Evolutionary conservation across 92 coral and sea anemone genomes (phyloP).

Genomic region (Isaurus tuberculatus): DNA sequence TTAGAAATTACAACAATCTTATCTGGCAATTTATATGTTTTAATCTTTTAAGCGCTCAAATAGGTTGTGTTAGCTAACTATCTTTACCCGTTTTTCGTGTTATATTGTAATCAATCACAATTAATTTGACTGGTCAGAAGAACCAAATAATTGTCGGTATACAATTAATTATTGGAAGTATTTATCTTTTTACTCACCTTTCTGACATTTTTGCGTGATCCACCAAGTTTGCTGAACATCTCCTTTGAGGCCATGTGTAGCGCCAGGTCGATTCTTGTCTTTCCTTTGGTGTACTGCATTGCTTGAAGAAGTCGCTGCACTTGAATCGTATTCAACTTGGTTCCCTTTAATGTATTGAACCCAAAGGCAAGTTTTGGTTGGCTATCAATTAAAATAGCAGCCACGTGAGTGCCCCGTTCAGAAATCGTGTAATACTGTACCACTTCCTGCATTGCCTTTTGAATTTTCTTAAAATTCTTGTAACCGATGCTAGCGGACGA

Average conservation of each 20-base stretch:
- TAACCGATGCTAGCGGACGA: constrained; percentile 79
- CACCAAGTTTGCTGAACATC: constrained; percentile 66
- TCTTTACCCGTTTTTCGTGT: too few relatives aligned
- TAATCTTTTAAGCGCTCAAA: too few relatives aligned
- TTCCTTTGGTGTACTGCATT: constrained; percentile 70
- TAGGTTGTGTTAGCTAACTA: too few relatives aligned
- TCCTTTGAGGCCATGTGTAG: constrained; percentile 76
- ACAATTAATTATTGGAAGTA: too few relatives aligned
- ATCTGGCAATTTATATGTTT: too few relatives aligned
- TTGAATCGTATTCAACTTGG: constrained; percentile 59
- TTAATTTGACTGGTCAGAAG: too few relatives aligned
- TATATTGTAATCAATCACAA: too few relatives aligned
- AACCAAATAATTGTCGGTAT: too few relatives aligned
- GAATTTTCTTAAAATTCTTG: constrained; percentile 68
- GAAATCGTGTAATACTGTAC: constrained; percentile 72
- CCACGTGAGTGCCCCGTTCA: constrained; percentile 70
- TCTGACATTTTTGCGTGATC: constrained; percentile 64
- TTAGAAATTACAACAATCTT: background rate
- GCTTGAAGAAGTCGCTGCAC: constrained; percentile 67
- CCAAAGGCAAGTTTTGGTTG: constrained; percentile 65
- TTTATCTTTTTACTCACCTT: constrained; percentile 56
- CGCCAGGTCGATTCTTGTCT: constrained; percentile 78
- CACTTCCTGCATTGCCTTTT: constrained; percentile 71
- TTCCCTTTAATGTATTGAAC: constrained; percentile 74
- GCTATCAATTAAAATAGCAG: constrained; percentile 62